Base-by-base conservation (phyloP, 2,113 vertebrate species). In the Hydropotes inermis region DNA sequence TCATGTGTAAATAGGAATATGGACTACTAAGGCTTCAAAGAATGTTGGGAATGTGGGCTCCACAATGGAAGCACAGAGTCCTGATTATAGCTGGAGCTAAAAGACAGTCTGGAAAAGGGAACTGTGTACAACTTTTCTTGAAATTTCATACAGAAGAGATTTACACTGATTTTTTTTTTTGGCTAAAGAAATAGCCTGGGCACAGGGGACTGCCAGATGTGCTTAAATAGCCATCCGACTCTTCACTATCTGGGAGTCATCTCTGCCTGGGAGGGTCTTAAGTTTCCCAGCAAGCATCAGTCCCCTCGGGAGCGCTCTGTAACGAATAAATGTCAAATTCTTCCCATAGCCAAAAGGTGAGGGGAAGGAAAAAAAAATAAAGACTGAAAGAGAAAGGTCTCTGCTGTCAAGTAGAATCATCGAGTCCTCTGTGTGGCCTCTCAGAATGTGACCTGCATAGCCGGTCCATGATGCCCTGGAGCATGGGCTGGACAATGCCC, bases 401-500 rank as follows among this genome's bases (percentile, higher is more conserved):
- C 52, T 27, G 30, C 96, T 97, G 96, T 99, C 99, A 99, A 98
- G 99, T 99, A 11, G 99, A 99, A 97, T 99, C 99, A 12, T 99
- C 99, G 0, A 99, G 98, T 79, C 99, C 99, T 97, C 98, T 98
- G 96, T 93, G 97, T 21, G 99, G 99, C 70, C 97, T 99, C 94
- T 99, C 99, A 0, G 98, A 98, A 97, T 61, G 76, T 0, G 98
- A 97, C 91, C 98, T 98, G 98, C 99, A 99, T 36, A 99, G 99
- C 23, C 99, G 98, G 93, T 99, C 99, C 99, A 99, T 99, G 98
- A 99, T 99, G 95, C 99, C 99, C 97, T 99, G 99, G 86, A 99
- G 99, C 98, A 99, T 99, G 52, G 99, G 99, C 97, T 99, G 99
- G 74, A 99, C 99, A 0, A 99, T 99, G 1, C 99, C 99, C 76